These are phyloP conservation scores for Leucopsar rothschildi DNA, from an alignment of 2,113 vertebrate species.

Conservation along the genomic window DNA sequence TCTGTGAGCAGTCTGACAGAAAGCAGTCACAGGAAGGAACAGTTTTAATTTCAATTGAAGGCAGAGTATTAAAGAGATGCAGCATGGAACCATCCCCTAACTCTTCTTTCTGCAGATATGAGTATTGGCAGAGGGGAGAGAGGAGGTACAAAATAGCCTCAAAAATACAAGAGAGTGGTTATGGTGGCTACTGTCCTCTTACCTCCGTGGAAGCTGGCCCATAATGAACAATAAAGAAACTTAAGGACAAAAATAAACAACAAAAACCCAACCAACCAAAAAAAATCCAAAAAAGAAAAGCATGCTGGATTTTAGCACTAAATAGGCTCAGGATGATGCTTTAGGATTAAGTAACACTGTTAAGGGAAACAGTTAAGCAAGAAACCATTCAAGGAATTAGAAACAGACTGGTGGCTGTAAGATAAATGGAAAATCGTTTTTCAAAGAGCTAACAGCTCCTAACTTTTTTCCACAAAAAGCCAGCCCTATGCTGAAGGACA, in stretches of 20 bases:
- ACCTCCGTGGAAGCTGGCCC: background rate
- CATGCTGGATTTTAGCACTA: background rate
- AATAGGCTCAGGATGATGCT: background rate
- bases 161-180: background rate
- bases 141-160: background rate
- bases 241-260: rapidly evolving
- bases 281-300: background rate
- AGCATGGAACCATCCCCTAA: background rate
- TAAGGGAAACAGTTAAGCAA: background rate
- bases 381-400: background rate
- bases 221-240: background rate
- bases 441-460: background rate
- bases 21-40: background rate
- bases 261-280: background rate
- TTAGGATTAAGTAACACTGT: background rate
- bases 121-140: background rate
- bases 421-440: background rate
- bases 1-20: background rate
- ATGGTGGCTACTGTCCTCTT: background rate
- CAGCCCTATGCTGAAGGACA: background rate
- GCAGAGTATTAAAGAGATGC: background rate
- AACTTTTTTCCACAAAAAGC: background rate
- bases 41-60: background rate
- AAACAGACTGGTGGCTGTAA: background rate
- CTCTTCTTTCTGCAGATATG: background rate